Conservation (phyloP, 1,140 invertebrate genomes). For the Trichonephila inaurata region DNA sequence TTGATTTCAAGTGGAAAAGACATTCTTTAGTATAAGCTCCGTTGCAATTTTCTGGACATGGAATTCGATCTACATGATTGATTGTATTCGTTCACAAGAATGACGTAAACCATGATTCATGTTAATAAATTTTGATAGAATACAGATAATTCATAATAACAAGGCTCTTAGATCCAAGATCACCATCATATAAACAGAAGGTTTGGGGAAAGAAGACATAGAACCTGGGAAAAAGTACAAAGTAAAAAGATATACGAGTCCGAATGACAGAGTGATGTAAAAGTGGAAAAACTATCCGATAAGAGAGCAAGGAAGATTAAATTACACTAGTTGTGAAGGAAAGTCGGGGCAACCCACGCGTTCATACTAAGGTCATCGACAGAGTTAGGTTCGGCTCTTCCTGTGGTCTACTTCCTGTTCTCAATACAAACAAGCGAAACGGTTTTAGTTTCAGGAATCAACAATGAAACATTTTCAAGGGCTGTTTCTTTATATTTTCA, state of each 20-base stretch:
- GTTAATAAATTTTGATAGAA: background rate
- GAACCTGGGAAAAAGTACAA: background rate
- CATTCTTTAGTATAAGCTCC: too few relatives aligned
- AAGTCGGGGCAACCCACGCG: background rate
- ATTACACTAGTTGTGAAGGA: background rate
- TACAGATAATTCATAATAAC: background rate
- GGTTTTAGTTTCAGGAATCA: background rate
- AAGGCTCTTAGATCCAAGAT: background rate
- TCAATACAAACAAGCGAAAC: background rate
- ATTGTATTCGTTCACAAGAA: background rate
- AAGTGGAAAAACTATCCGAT: background rate
- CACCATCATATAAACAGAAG: background rate
- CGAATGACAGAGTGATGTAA: background rate
- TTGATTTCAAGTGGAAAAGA: too few relatives aligned
- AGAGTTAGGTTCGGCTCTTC: background rate
- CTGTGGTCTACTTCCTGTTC: constrained; percentile 14
- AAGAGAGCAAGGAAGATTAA: background rate
- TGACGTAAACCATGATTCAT: constrained; percentile 16
- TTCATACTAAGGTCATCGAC: background rate
- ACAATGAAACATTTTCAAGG: background rate
- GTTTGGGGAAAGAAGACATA: background rate
- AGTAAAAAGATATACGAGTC: background rate
- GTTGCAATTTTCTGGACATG: too few relatives aligned
- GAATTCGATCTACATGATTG: too few relatives aligned
- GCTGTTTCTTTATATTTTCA: background rate